Percentiles rank a stretch among this genome's conserved stretches.
phyloP scores from a whole-genome alignment of 2,888 invertebrate genomes.

The Lycia hirtaria region DNA sequence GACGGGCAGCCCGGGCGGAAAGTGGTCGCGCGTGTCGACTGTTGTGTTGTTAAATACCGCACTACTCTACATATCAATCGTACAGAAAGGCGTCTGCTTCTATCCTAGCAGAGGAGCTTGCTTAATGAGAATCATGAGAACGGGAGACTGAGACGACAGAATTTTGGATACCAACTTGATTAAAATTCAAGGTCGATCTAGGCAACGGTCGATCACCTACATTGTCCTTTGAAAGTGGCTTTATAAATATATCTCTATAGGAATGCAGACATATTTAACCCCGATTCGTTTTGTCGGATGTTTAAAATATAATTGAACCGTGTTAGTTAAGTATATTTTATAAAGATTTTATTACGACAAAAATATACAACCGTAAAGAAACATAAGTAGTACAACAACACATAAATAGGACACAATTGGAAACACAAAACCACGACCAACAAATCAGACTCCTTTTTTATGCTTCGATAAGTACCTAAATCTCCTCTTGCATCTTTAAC shows the following conservation, averaged over 20 bases:
- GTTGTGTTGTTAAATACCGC: slow-evolving; percentile 80
- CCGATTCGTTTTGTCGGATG: too few relatives aligned
- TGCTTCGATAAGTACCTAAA: too few relatives aligned
- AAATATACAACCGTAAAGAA: too few relatives aligned
- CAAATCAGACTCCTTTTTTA: too few relatives aligned
- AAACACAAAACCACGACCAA: too few relatives aligned
- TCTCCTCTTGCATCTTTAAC: too few relatives aligned
- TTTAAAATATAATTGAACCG: too few relatives aligned
- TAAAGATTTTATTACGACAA: too few relatives aligned
- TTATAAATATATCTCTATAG: neutral
- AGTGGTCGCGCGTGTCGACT: slow-evolving; percentile 76
- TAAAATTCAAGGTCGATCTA: slow-evolving; percentile 34
- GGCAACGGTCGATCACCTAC: slow-evolving; percentile 5
- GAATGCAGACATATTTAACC: neutral
- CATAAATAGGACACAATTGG: too few relatives aligned
- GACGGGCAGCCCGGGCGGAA: slow-evolving; percentile 67
- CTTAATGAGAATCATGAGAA: slow-evolving; percentile 29
- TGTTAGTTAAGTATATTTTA: too few relatives aligned
- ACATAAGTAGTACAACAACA: too few relatives aligned
- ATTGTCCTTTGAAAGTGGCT: slow-evolving; percentile 9
- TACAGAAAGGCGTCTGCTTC: slow-evolving; percentile 58
- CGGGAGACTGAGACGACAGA: slow-evolving; percentile 11
- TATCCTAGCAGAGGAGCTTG: slow-evolving; percentile 24
- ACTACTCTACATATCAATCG: slow-evolving; percentile 78
- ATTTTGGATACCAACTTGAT: slow-evolving; percentile 16